Evolutionary conservation across 2,888 invertebrate species (phyloP), one percentile per base, ranked within the genome.

Genomic region (Xanthia icteritia): DNA sequence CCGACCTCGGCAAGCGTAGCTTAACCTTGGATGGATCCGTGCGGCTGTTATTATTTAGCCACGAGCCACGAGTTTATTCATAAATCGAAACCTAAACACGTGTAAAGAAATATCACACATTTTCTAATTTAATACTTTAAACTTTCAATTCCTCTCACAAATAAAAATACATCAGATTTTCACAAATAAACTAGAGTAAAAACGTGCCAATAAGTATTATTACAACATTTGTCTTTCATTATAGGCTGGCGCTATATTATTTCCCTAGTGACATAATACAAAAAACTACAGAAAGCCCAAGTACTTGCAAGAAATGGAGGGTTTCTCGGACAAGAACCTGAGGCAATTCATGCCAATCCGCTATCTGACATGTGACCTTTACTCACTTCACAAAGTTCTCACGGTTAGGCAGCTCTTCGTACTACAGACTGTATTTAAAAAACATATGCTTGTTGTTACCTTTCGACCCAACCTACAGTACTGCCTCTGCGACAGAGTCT

Each of bases 201-300:
- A 42, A 77, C 83, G 72, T 69, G 69, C 77, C 83, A 81, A 70
- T 81, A 81, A 73, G 69, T 81, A 69, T 73, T 73, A 70, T 69
- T 58, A 51, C 31, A 61, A 51, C 64, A 73, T 81, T 82, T 81
- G 39, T 77, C 83, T 68, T 72, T 82, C 82, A 81, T 27, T 48
- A 65, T 72, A 31, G 39, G 48, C 36, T 73, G 65, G 61, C 73
- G 31, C 56, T 58, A 72, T 48, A 66, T 69, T 64, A 69, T 69
- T 82, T 82, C 36, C 64, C 31, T 69, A 45, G 8, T 27, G n/a
- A 13, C 58, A 56, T 11, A 42, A 48, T 15, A 42, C 5, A 69
- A 5, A 0, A 9, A 17, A 23, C 27, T 5, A 23, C 48, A 81
- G 72, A 82, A 82, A 60, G 27, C 9, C 2, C 15, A 36, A 56